A percentile compares a stretch with the other conserved stretches of the same genome.
Evolutionary conservation across 2,113 vertebrate species (phyloP).

Genomic region (Microtus oregoni): DNA sequence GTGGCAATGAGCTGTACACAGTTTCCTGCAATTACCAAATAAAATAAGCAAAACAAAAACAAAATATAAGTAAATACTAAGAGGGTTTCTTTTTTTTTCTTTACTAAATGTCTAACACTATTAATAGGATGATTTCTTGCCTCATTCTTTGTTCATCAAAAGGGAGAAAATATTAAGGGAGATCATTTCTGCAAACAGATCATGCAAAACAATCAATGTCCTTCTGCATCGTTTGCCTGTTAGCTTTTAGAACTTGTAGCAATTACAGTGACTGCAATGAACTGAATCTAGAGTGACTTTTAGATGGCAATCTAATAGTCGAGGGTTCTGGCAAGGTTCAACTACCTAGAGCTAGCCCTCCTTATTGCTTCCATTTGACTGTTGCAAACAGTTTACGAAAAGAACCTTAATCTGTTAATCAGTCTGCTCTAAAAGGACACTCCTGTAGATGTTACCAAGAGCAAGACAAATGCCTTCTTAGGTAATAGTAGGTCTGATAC

Average conservation of each 20-base stretch:
- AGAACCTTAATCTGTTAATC: background rate
- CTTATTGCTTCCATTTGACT: background rate
- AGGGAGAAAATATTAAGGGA: background rate
- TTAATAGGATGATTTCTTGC: background rate
- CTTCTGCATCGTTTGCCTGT: background rate
- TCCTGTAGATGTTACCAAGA: background rate
- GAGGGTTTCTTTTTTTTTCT: background rate
- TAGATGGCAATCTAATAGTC: constrained; percentile 28
- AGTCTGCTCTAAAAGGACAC: background rate
- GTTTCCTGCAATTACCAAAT: background rate
- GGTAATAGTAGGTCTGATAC: background rate
- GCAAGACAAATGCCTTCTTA: background rate
- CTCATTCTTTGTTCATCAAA: background rate
- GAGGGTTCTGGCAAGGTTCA: background rate
- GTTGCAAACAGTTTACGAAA: background rate
- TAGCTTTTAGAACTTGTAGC: background rate
- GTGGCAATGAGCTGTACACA: background rate
- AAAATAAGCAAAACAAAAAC: background rate
- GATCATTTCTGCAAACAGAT: constrained; percentile 21
- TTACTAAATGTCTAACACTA: constrained; percentile 16
- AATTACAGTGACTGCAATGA: background rate
- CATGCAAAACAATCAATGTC: background rate
- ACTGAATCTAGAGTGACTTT: background rate
- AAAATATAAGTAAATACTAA: background rate
- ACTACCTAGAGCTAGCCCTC: background rate